Percentiles rank a stretch among this genome's conserved stretches.
Evolutionary conservation across 1,140 invertebrate species (phyloP).

Genomic region (Phocides pigmalion): DNA sequence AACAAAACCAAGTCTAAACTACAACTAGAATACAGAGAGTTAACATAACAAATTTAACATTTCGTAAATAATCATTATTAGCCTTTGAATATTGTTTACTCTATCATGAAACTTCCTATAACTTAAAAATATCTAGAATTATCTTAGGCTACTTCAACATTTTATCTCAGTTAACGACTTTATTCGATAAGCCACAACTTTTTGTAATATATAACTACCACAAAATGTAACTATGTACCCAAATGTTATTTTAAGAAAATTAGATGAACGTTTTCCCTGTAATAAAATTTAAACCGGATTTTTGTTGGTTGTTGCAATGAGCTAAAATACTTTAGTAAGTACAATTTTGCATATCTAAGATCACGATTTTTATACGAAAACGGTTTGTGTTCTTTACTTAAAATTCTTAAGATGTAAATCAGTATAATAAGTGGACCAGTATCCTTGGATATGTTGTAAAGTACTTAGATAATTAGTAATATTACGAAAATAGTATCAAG

Average conservation of each 20-base stretch:
- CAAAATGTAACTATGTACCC: background rate
- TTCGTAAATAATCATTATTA: too few relatives aligned
- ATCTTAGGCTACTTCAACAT: too few relatives aligned
- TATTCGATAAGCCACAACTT: too few relatives aligned
- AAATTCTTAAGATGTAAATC: slow-evolving; percentile 34
- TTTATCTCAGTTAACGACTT: too few relatives aligned
- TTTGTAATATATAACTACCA: background rate
- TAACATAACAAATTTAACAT: too few relatives aligned
- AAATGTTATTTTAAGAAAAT: slow-evolving; percentile 16
- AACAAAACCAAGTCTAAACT: too few relatives aligned
- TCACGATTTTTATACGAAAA: slow-evolving; percentile 31
- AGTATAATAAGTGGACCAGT: slow-evolving; percentile 9
- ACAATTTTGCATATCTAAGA: slow-evolving; percentile 23
- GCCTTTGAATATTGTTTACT: too few relatives aligned
- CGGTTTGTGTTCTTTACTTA: slow-evolving; percentile 16
- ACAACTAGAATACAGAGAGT: too few relatives aligned
- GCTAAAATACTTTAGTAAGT: slow-evolving; percentile 16
- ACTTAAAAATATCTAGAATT: too few relatives aligned
- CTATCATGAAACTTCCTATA: too few relatives aligned
- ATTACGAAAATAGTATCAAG: background rate
- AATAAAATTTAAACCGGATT: slow-evolving; percentile 12
- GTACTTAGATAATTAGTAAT: background rate
- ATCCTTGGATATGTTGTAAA: slow-evolving; percentile 2
- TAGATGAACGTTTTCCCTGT: slow-evolving; percentile 14
- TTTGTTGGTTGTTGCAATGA: slow-evolving; percentile 11